These are phyloP conservation scores for Heterohyrax brucei DNA, from an alignment of 2,797 vertebrate species.

Conservation along the genomic window DNA sequence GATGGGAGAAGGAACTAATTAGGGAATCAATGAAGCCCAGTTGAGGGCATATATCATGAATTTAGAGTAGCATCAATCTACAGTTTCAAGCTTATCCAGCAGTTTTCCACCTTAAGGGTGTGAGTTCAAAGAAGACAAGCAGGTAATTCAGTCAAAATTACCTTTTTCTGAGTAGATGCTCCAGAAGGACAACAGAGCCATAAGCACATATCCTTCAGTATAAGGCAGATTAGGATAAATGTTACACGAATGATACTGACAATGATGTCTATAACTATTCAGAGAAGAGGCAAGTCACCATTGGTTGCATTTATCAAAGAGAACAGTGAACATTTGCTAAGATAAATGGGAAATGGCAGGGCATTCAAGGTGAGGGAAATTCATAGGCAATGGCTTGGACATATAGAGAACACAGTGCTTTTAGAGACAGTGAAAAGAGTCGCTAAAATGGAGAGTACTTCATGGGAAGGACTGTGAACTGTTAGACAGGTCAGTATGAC, in stretches of 20 bases:
- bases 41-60: background rate
- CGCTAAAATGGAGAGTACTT: background rate
- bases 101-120: background rate
- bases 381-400: background rate
- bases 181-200: background rate
- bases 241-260: slow-evolving; percentile 25
- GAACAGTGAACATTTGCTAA: slow-evolving; percentile 46
- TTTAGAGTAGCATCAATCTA: background rate
- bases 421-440: background rate
- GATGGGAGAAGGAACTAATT: slow-evolving; percentile 45
- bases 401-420: background rate
- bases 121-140: background rate
- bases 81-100: background rate
- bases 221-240: slow-evolving; percentile 38
- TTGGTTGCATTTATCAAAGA: slow-evolving; percentile 38
- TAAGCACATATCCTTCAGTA: background rate
- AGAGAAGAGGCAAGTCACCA: background rate
- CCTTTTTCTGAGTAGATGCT: background rate
- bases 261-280: background rate
- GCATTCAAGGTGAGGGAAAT: background rate
- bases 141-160: slow-evolving; percentile 43
- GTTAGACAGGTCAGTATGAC: background rate
- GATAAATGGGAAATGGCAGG: slow-evolving; percentile 23
- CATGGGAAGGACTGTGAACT: slow-evolving; percentile 1
- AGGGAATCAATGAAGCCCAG: slow-evolving; percentile 37